These are phyloP conservation scores for Plebejus argus DNA, from an alignment of 2,888 invertebrate species.

Conservation along the genomic window DNA sequence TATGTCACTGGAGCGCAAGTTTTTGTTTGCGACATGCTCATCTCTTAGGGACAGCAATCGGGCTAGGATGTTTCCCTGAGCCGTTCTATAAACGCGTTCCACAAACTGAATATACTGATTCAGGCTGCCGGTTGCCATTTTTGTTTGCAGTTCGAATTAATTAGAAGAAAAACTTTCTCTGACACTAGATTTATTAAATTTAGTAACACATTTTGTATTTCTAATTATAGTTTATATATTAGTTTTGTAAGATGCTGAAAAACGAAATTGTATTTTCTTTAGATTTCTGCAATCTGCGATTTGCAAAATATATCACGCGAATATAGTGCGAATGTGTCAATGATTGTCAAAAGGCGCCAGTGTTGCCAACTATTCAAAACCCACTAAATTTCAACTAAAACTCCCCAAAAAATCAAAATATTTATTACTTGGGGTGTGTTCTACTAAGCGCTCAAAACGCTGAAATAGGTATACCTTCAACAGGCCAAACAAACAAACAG, in stretches of 20 bases:
- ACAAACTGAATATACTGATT: slow-evolving; percentile 75
- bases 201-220: not conserved
- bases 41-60: slow-evolving; percentile 84
- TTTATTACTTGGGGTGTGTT: no score
- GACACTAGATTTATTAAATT: not conserved
- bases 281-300: no score
- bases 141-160: not conserved
- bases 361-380: no score
- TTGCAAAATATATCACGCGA: no score
- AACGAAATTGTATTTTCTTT: not conserved
- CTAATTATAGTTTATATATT: not conserved
- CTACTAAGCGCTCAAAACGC: no score
- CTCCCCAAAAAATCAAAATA: no score
- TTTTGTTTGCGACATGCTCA: slow-evolving; percentile 86
- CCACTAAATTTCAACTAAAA: no score
- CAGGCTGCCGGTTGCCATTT: slow-evolving; percentile 54
- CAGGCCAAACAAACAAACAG: no score
- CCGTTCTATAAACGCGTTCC: slow-evolving; percentile 82
- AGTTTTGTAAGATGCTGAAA: not conserved
- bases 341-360: no score
- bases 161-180: not conserved
- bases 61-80: slow-evolving; percentile 82
- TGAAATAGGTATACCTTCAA: no score
- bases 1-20: slow-evolving; percentile 85
- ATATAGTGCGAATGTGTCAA: no score